Percentiles rank a stretch among this genome's conserved stretches.
Evolutionary conservation across 1,140 invertebrate genomes (phyloP).

Genomic region (Drosophila watanabei): DNA sequence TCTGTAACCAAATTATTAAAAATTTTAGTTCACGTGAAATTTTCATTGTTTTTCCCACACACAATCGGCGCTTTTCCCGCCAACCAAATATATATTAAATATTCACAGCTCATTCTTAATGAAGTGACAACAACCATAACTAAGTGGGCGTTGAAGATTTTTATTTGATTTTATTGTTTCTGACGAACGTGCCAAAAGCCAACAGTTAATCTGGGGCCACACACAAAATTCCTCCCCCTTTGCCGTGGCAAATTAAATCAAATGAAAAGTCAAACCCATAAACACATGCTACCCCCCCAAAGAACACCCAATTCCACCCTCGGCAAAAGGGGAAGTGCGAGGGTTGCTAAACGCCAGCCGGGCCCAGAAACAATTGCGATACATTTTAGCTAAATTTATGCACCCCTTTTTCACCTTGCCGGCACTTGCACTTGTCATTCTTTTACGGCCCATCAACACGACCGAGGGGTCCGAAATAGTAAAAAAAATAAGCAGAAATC

Average conservation of each 20-base stretch:
- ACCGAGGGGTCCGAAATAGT: conserved; percentile 31
- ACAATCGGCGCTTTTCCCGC: neutral
- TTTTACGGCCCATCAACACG: conserved; percentile 51
- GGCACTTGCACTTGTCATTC: conserved; percentile 66
- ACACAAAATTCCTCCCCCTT: conserved; percentile 21
- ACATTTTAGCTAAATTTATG: conserved; percentile 81
- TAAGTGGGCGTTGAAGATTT: conserved; percentile 75
- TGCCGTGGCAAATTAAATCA: conserved; percentile 75
- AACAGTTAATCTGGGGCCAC: conserved; percentile 66
- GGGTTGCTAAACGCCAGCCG: conserved; percentile 50
- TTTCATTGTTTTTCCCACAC: conserved; percentile 12
- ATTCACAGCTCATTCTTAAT: conserved; percentile 50
- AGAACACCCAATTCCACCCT: conserved; percentile 37
- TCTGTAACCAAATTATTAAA: conserved; percentile 12
- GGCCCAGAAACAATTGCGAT: conserved; percentile 73
- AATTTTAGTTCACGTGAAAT: neutral
- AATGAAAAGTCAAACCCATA: conserved; percentile 83
- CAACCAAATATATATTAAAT: conserved; percentile 26
- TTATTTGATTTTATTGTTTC: conserved; percentile 83
- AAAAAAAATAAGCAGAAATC: conserved; percentile 29
- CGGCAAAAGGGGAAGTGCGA: conserved; percentile 16
- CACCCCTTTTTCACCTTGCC: conserved; percentile 61
- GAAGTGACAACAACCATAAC: conserved; percentile 52
- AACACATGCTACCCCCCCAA: conserved; percentile 66
- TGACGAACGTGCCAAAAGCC: conserved; percentile 77